phyloP scores from a whole-genome alignment of 2,888 invertebrate species.

The Heliconius hortense region DNA sequence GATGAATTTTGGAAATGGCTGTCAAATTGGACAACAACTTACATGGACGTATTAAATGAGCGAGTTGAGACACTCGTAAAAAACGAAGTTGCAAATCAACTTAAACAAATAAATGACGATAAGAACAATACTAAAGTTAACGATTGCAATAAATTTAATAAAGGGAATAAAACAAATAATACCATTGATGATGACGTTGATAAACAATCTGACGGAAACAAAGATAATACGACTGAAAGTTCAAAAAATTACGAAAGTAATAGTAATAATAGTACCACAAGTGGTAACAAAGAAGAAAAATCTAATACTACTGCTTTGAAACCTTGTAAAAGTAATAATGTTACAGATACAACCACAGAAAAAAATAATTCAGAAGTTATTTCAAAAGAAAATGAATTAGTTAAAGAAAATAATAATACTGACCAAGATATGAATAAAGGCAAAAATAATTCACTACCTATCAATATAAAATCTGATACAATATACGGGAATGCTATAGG shows the following conservation, averaged over 20 bases:
- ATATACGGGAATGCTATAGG: constrained; percentile 57
- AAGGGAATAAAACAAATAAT: constrained; percentile 3
- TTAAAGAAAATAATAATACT: constrained; percentile 2
- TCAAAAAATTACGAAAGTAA: background rate
- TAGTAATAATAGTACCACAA: background rate
- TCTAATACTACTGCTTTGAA: background rate
- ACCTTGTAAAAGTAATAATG: background rate
- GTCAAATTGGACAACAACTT: constrained; percentile 42
- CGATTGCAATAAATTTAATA: background rate
- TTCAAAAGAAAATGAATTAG: background rate
- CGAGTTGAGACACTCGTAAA: constrained; percentile 35
- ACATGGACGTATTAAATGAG: constrained; percentile 41
- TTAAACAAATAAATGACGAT: constrained; percentile 20
- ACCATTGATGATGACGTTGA: background rate
- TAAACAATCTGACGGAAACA: background rate
- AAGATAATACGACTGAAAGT: background rate
- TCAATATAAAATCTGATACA: constrained; percentile 48
- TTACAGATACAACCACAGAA: background rate
- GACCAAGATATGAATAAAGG: background rate
- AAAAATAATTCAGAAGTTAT: background rate
- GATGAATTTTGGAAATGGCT: constrained; percentile 45
- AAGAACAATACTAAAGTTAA: background rate
- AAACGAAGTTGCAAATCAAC: constrained; percentile 38
- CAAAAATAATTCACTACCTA: constrained; percentile 23
- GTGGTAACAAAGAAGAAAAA: background rate